A percentile compares a stretch with the other conserved stretches of the same genome.
phyloP scores from a whole-genome alignment of 2,888 invertebrate genomes.

The Lepeophtheirus nordmannii region DNA sequence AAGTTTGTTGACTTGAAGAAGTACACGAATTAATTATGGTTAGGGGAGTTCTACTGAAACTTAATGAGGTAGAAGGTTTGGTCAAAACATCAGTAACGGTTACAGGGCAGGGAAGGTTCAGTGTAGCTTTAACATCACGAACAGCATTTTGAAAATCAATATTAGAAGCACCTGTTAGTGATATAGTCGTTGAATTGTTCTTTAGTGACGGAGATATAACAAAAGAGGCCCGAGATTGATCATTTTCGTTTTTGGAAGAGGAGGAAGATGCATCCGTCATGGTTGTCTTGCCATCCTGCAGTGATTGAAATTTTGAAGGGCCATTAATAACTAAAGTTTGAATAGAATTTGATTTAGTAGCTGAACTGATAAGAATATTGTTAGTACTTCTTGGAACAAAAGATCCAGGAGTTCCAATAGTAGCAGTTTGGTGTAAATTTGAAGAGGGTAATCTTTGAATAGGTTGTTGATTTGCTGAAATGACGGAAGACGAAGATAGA shows the following conservation, averaged over 20 bases:
- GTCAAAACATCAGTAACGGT: slow-evolving; percentile 2
- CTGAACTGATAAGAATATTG: not conserved
- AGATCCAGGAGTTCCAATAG: not conserved
- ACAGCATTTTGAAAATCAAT: not conserved
- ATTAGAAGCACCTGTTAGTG: not conserved
- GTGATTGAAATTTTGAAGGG: not conserved
- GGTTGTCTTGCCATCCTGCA: not conserved
- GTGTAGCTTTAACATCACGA: slow-evolving; percentile 3
- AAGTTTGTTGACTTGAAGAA: not conserved
- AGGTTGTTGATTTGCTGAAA: not conserved
- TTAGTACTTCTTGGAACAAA: not conserved
- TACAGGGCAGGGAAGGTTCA: not conserved
- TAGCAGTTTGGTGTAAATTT: no score
- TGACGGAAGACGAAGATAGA: not conserved
- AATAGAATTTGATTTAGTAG: not conserved
- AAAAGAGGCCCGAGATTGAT: not conserved
- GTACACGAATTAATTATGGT: not conserved
- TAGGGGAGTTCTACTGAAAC: not conserved
- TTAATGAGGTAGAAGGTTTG: not conserved
- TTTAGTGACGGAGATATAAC: not conserved
- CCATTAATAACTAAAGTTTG: not conserved
- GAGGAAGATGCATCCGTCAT: not conserved
- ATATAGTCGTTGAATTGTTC: slow-evolving; percentile 8
- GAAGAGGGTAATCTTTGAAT: not conserved
- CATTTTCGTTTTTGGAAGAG: no score